Evolutionary conservation across 2,888 invertebrate species (phyloP).

Genomic region (Chalcis sispes): DNA sequence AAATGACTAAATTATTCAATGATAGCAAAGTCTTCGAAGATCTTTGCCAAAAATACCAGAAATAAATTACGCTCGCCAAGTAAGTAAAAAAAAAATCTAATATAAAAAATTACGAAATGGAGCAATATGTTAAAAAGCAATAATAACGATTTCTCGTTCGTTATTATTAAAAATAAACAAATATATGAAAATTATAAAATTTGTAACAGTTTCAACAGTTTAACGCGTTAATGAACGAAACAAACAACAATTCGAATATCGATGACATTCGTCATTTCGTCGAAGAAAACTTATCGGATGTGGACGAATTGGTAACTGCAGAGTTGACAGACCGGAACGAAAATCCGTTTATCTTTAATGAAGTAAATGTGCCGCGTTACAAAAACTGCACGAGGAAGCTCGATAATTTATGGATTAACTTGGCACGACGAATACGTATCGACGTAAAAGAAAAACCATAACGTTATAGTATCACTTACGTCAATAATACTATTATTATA

Average conservation of each 20-base stretch:
- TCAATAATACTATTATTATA: constrained; percentile 89
- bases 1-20: constrained; percentile 64
- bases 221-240: constrained; percentile 86
- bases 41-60: constrained; percentile 67
- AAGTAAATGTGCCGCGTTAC: background rate
- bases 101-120: background rate
- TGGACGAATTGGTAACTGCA: constrained; percentile 14
- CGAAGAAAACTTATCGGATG: background rate
- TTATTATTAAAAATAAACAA: background rate
- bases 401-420: constrained; percentile 62
- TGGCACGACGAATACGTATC: constrained; percentile 86
- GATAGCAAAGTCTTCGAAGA: constrained; percentile 74
- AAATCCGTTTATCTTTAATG: background rate
- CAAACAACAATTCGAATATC: background rate
- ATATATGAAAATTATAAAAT: background rate
- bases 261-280: constrained; percentile 12
- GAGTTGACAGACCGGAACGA: constrained; percentile 8
- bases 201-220: constrained; percentile 79
- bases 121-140: background rate
- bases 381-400: background rate
- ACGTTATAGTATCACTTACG: constrained; percentile 90
- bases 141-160: no score
- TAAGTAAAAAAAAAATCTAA: constrained; percentile 60
- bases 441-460: constrained; percentile 84
- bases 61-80: constrained; percentile 67